These are phyloP conservation scores for Tipula helvola DNA, from an alignment of 2,888 invertebrate species.

Conservation along the genomic window DNA sequence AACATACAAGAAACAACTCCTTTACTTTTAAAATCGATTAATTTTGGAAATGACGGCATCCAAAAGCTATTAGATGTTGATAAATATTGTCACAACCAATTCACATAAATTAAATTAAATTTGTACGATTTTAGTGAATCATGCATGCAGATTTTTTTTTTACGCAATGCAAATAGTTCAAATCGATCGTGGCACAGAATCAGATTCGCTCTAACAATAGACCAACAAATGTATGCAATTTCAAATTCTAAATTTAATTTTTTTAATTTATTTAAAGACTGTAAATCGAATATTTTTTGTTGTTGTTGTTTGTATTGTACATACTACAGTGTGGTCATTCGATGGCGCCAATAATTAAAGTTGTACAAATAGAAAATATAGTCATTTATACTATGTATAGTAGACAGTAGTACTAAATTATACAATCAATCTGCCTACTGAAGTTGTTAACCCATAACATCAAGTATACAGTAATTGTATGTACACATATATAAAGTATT, in stretches of 20 bases:
- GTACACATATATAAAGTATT: neutral
- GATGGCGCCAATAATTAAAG: neutral
- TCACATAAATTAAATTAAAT: neutral
- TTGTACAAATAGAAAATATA: neutral
- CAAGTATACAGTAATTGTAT: neutral
- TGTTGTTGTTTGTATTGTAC: neutral
- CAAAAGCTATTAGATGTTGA: neutral
- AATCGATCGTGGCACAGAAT: neutral
- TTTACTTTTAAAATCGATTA: neutral
- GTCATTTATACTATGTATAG: neutral
- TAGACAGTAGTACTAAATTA: neutral
- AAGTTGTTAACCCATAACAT: neutral
- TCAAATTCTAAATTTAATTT: neutral
- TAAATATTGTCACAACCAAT: neutral
- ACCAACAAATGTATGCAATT: neutral
- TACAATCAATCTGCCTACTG: neutral
- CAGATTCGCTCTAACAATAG: neutral
- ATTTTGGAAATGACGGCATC: neutral
- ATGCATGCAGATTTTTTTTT: neutral
- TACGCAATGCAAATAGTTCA: neutral
- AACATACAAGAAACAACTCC: too few species aligned
- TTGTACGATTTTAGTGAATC: neutral
- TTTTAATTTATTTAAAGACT: neutral
- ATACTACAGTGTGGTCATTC: neutral
- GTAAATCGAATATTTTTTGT: neutral